Conservation (phyloP, 2,113 vertebrate genomes). For the Aptenodytes forsteri region DNA sequence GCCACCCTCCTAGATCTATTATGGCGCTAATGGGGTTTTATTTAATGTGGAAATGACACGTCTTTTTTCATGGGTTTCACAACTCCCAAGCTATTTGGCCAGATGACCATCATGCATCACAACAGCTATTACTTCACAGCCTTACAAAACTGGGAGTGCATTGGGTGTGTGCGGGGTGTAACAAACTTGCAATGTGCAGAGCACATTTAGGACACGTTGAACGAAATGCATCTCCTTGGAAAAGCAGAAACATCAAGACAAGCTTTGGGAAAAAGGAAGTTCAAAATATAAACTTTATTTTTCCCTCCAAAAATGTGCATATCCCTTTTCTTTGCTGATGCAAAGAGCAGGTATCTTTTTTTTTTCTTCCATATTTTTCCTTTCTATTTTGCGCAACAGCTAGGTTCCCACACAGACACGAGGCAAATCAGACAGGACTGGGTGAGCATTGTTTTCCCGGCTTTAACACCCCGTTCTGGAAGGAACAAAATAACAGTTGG, state of each 20-base stretch:
- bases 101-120: fast-evolving
- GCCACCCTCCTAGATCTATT: neutral
- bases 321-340: neutral
- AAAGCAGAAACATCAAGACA: neutral
- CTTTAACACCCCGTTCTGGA: neutral
- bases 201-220: neutral
- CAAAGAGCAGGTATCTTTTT: neutral
- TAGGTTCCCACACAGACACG: neutral
- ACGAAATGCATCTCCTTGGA: neutral
- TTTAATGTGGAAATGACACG: neutral
- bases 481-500: neutral
- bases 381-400: neutral
- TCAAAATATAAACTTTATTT: neutral
- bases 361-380: fast-evolving
- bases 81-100: neutral
- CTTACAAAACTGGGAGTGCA: neutral
- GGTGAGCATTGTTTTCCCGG: neutral
- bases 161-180: neutral
- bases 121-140: neutral
- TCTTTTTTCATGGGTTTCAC: neutral
- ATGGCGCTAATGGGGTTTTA: neutral
- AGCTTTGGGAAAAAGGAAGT: neutral
- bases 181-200: neutral
- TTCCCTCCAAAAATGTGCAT: neutral
- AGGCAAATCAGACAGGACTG: neutral